These are phyloP conservation scores for Galaxias olidus DNA, from an alignment of 2,797 vertebrate genomes.

Conservation along the genomic window DNA sequence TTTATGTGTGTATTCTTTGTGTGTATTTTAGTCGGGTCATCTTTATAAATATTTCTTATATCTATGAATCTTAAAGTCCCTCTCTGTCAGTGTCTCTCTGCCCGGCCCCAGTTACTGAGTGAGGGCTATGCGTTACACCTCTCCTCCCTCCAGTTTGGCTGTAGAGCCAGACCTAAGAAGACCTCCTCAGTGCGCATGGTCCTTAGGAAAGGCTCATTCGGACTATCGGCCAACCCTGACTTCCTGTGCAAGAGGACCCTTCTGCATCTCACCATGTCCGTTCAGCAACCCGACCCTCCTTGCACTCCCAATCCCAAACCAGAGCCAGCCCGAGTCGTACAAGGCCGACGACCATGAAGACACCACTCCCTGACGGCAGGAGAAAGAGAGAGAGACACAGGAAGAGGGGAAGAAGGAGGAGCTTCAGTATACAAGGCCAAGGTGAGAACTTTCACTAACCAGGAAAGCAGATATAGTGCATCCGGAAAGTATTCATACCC, in stretches of 20 bases:
- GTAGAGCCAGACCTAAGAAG: conserved; percentile 91
- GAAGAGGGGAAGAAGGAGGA: conserved; percentile 21
- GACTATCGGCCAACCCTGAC: conserved; percentile 92
- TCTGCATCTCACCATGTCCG: conserved; percentile 93
- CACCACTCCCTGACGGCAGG: conserved; percentile 73
- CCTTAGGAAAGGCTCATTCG: conserved; percentile 93
- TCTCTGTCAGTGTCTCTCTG: conserved; percentile 1
- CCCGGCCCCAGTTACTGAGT: conserved; percentile 84
- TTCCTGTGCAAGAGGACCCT: conserved; percentile 96
- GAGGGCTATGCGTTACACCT: conserved; percentile 95
- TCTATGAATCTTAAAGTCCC: background rate
- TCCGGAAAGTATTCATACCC: too few relatives aligned
- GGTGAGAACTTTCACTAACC: conserved; percentile 37
- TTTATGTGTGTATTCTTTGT: conserved; percentile 20
- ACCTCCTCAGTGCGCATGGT: conserved; percentile 92
- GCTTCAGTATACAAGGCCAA: conserved; percentile 49
- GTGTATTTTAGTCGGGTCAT: conserved; percentile 3
- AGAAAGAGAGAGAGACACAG: conserved; percentile 15
- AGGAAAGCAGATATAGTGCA: too few relatives aligned
- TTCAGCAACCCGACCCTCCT: conserved; percentile 94
- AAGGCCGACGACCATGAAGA: conserved; percentile 87
- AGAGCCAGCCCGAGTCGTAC: conserved; percentile 97
- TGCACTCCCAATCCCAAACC: conserved; percentile 87
- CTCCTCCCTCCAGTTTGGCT: conserved; percentile 88
- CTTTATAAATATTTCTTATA: background rate